Conservation (phyloP, 2,888 invertebrate genomes). For the Cerceris ruficornis region DNA sequence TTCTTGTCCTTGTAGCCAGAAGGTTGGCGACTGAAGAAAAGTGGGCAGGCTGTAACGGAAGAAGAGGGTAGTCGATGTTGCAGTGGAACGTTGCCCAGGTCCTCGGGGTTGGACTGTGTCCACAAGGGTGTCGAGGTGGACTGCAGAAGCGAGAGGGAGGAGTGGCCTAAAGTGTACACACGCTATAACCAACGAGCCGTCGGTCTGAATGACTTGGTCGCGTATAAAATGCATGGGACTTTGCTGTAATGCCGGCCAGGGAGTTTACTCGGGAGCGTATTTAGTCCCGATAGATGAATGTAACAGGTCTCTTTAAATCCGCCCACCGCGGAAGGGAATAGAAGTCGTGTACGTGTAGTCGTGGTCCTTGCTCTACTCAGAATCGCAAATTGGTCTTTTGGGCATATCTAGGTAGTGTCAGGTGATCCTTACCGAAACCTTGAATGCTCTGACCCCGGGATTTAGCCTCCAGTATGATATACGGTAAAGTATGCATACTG, state of each 20-base stretch:
- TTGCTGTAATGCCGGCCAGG: constrained; percentile 71
- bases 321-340: constrained; percentile 55
- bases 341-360: constrained; percentile 51
- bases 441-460: constrained; percentile 53
- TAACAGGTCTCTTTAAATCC: constrained; percentile 74
- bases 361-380: constrained; percentile 65
- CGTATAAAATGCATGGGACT: constrained; percentile 81
- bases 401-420: constrained; percentile 36
- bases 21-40: constrained; percentile 64
- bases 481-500: background rate
- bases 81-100: constrained; percentile 77
- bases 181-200: constrained; percentile 69
- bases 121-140: constrained; percentile 69
- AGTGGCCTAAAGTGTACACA: constrained; percentile 63
- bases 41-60: constrained; percentile 79
- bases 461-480: constrained; percentile 26
- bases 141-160: constrained; percentile 28
- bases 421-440: constrained; percentile 39
- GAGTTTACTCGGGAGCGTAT: constrained; percentile 72
- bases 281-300: constrained; percentile 74
- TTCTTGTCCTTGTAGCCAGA: constrained; percentile 50
- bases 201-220: constrained; percentile 75
- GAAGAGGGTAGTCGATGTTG: constrained; percentile 74
- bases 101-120: constrained; percentile 69
- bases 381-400: constrained; percentile 66